Percentiles rank a stretch among this genome's conserved stretches.
These are phyloP conservation scores for Aeoliscus strigatus DNA, from an alignment of 2,797 vertebrate species.

Conservation along the genomic window DNA sequence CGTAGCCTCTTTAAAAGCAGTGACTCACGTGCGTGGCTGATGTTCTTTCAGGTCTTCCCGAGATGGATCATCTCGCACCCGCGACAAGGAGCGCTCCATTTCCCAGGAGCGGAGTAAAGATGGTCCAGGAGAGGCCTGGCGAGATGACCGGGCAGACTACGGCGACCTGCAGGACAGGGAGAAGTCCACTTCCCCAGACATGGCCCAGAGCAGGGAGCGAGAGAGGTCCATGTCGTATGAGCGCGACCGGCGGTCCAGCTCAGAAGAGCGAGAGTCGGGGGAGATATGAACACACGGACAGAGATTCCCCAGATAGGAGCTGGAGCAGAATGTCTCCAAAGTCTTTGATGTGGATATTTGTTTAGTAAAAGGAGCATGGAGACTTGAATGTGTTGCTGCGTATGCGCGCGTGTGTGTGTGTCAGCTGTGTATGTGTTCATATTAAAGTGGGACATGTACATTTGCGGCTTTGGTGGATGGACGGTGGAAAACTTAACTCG, in stretches of 20 bases:
- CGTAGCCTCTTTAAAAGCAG: no score
- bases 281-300: slow-evolving; percentile 69
- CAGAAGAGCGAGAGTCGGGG: slow-evolving; percentile 75
- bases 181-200: slow-evolving; percentile 61
- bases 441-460: slow-evolving; percentile 42
- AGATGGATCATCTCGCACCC: slow-evolving; percentile 65
- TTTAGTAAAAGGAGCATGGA: slow-evolving; percentile 35
- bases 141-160: slow-evolving; percentile 37
- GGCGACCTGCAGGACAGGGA: slow-evolving; percentile 57
- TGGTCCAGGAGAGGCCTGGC: slow-evolving; percentile 49
- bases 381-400: slow-evolving; percentile 27
- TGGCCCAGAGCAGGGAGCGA: slow-evolving; percentile 54
- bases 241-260: slow-evolving; percentile 75
- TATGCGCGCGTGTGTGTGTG: slow-evolving; percentile 17
- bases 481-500: slow-evolving; percentile 11
- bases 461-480: slow-evolving; percentile 18
- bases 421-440: slow-evolving; percentile 39
- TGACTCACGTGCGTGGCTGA: no score
- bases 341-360: slow-evolving; percentile 51
- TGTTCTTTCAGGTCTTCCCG: slow-evolving; percentile 56
- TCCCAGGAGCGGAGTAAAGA: slow-evolving; percentile 62
- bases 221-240: slow-evolving; percentile 74
- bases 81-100: slow-evolving; percentile 56
- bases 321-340: slow-evolving; percentile 14
- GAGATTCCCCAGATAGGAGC: slow-evolving; percentile 67